Evolutionary conservation across 1,140 invertebrate species (phyloP).

Genomic region (Centruroides sculpturatus): DNA sequence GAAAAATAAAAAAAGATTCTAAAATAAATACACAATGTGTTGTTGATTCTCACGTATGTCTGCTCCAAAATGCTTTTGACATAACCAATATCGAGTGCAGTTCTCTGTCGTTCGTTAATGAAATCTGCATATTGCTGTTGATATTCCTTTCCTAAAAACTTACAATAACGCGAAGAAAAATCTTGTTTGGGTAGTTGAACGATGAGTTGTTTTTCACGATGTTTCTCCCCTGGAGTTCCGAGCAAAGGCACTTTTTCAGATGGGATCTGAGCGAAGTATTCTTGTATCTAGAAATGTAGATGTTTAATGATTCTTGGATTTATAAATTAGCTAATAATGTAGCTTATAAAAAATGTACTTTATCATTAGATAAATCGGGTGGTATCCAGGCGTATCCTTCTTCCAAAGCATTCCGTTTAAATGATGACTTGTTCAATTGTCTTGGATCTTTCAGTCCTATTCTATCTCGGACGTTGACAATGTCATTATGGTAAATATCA

Average conservation of each 20-base stretch:
- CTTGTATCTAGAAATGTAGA: conserved; percentile 35
- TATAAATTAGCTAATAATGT: too few species aligned
- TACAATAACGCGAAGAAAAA: conserved; percentile 70
- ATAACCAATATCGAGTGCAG: conserved; percentile 83
- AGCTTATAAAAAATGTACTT: conserved; percentile 35
- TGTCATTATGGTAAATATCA: conserved; percentile 76
- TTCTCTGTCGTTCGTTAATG: conserved; percentile 77
- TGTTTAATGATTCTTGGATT: too few species aligned
- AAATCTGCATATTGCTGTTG: conserved; percentile 72
- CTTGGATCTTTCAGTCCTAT: conserved; percentile 48
- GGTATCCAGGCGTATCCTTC: conserved; percentile 66
- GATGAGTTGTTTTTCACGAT: conserved; percentile 65
- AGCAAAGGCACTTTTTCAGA: conserved; percentile 57
- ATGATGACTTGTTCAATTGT: conserved; percentile 26
- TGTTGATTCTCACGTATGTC: conserved; percentile 26
- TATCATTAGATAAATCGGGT: conserved; percentile 48
- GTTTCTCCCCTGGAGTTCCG: conserved; percentile 57
- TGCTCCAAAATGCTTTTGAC: conserved; percentile 39
- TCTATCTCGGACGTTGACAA: conserved; percentile 60
- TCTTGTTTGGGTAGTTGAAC: conserved; percentile 92
- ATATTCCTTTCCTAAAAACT: conserved; percentile 58
- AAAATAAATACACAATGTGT: too few species aligned
- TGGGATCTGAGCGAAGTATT: conserved; percentile 59
- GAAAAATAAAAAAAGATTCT: neutral
- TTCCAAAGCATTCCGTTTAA: conserved; percentile 18